Evolutionary conservation across 2,797 vertebrate genomes (phyloP), one percentile per base, ranked within the genome.

Genomic region (Heliangelus exortis): DNA sequence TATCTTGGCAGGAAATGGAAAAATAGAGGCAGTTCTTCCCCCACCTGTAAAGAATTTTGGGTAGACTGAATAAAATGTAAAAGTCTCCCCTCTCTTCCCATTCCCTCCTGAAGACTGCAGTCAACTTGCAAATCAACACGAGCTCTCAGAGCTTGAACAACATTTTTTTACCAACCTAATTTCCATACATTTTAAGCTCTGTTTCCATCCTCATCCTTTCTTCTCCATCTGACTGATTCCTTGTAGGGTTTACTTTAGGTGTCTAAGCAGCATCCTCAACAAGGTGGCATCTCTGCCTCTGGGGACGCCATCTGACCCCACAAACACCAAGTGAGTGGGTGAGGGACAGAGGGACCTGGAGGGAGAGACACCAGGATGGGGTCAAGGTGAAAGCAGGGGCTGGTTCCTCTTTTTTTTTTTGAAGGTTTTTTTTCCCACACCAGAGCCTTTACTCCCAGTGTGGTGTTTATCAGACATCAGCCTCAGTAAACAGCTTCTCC

Each of bases 351-450:
- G 15, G 28, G 15, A 58, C 6, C 9, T 28, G 1, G 1, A 39
- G 51, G 17, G 55, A 48, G 10, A 71, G 23, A 22, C 36, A 12
- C 34, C 1, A 8, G 10, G 1, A 2, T n/a, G 9, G 13, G 8
- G 28, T 39, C 10, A 10, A 34, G 39, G 25, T 54, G 15, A 47
- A 80, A 43, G 2, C 9, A 23, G 8, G 9, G 23, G 1, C 14
- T 8, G 7, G 4, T 55, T 33, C 25, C 20, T 12, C 39, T 13
- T 22, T 14, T 22, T 22, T 14, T 22, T 41, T 48, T 10, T 9
- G 2, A 33, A 16, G 19, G 3, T 31, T 29, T n/a, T 3, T 23
- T 21, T 48, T 29, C 59, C 41, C 21, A 6, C 2, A 3, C 3
- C 4, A 3, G 21, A 6, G 16, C 3, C 45, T 85, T 28, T 4